Evolutionary conservation across 2,888 invertebrate species (phyloP).

Genomic region (Callyntrura guangdongensis): DNA sequence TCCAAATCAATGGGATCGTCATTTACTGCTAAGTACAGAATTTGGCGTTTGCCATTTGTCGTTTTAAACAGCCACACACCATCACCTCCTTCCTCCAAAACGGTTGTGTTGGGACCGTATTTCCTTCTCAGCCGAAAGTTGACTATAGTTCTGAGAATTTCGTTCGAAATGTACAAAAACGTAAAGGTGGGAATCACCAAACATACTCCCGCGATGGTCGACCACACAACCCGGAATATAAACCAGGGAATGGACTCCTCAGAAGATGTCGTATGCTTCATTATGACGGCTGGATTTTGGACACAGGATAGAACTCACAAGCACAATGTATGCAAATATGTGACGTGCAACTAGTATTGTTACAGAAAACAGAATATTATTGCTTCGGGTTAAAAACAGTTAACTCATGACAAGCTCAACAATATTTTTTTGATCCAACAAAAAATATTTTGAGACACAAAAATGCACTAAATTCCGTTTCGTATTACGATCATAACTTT

Average conservation of each 20-base stretch:
- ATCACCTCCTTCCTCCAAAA: slow-evolving; percentile 63
- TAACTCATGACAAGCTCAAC: no score
- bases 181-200: slow-evolving; percentile 55
- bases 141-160: slow-evolving; percentile 37
- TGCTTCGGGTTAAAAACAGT: no score
- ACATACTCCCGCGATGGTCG: slow-evolving; percentile 35
- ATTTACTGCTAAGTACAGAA: slow-evolving; percentile 77
- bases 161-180: slow-evolving; percentile 50
- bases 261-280: slow-evolving; percentile 62
- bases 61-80: slow-evolving; percentile 70
- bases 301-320: neutral
- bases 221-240: slow-evolving; percentile 61
- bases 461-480: no score
- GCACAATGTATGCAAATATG: neutral
- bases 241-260: slow-evolving; percentile 58
- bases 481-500: no score
- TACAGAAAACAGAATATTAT: no score
- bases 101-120: slow-evolving; percentile 58
- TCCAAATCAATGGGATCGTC: slow-evolving; percentile 76
- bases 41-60: slow-evolving; percentile 66
- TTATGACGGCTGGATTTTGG: neutral
- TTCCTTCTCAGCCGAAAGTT: slow-evolving; percentile 53
- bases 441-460: no score
- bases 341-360: no score
- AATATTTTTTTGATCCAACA: no score